Conservation (phyloP, 2,888 invertebrate genomes). For the Acrobasis suavella region DNA sequence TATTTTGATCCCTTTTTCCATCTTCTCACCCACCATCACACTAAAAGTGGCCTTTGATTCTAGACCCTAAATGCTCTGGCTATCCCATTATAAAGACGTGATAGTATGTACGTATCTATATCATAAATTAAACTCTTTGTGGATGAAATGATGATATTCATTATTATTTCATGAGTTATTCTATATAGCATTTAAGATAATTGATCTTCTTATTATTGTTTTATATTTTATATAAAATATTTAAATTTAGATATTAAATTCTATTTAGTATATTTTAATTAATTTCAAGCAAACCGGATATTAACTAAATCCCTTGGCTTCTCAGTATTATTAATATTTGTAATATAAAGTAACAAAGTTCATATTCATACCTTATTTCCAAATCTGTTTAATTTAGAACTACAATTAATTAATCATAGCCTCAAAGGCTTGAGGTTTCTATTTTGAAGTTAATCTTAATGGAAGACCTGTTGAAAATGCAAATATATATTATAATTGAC, state of each 20-base stretch:
- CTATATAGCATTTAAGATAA: too few relatives aligned
- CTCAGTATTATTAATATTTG: background rate
- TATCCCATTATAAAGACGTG: too few relatives aligned
- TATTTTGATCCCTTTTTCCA: too few relatives aligned
- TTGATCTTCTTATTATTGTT: too few relatives aligned
- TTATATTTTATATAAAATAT: background rate
- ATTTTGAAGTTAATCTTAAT: background rate
- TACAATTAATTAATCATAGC: background rate
- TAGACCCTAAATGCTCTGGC: too few relatives aligned
- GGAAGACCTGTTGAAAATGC: background rate
- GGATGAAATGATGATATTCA: too few relatives aligned
- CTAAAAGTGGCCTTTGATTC: too few relatives aligned
- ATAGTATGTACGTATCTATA: too few relatives aligned
- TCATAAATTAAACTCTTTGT: too few relatives aligned
- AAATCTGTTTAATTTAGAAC: background rate
- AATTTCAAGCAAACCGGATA: background rate
- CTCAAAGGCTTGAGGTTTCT: background rate
- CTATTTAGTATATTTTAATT: too few relatives aligned
- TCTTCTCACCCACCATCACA: too few relatives aligned
- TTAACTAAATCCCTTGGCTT: background rate
- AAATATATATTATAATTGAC: background rate
- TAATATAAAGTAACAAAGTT: background rate
- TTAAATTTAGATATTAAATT: background rate
- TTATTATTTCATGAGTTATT: too few relatives aligned
- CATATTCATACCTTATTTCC: background rate